A percentile compares a stretch with the other conserved stretches of the same genome.
Evolutionary conservation across 1,140 invertebrate genomes (phyloP).

Genomic region (Hyposmocoma kahamanoa): DNA sequence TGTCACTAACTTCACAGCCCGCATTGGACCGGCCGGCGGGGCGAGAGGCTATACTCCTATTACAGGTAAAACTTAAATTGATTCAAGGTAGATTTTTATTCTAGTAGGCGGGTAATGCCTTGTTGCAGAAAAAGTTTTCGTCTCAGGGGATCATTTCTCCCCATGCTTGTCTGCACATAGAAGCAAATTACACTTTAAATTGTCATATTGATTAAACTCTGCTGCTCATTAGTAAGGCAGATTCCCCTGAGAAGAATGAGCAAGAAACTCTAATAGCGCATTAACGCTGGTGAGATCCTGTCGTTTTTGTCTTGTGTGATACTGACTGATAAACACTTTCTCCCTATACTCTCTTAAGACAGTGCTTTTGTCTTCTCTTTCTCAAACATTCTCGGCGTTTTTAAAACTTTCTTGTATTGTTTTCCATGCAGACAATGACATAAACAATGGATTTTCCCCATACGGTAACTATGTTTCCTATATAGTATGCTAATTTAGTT

Average conservation of each 20-base stretch:
- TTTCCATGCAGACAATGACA: conserved; percentile 59
- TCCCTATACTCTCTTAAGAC: too few species aligned
- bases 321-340: too few species aligned
- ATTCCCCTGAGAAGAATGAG: too few species aligned
- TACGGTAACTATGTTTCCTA: conserved; percentile 39
- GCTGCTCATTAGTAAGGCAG: too few species aligned
- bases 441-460: conserved; percentile 39
- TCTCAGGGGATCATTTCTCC: background rate
- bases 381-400: too few species aligned
- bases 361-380: too few species aligned
- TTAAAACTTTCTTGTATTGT: too few species aligned
- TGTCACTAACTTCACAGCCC: conserved; percentile 79
- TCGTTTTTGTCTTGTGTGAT: too few species aligned
- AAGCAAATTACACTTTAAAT: too few species aligned
- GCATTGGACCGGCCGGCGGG: conserved; percentile 89
- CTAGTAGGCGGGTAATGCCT: background rate
- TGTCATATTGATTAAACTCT: too few species aligned
- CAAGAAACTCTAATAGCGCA: too few species aligned
- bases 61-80: conserved; percentile 74
- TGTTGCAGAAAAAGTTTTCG: background rate
- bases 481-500: background rate
- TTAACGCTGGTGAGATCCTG: too few species aligned
- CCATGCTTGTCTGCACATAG: background rate
- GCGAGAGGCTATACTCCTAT: conserved; percentile 85
- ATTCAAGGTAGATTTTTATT: background rate